Base-by-base conservation (phyloP, 2,888 invertebrate genomes). In the Drosophila seclusa region DNA sequence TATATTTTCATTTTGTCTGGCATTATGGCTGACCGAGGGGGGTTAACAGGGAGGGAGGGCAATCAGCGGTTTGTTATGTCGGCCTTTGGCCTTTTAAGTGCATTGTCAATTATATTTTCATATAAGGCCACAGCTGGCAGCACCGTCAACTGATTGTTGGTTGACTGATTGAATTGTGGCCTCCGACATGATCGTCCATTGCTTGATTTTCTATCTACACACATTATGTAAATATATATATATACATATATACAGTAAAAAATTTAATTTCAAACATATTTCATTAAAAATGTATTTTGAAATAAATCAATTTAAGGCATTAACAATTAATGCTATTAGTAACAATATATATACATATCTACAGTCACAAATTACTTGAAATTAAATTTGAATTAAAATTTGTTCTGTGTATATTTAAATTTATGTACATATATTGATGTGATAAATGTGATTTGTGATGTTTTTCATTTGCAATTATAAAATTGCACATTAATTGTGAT, bases 401-500 rank as follows among this genome's bases (percentile, higher is more conserved):
- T 24, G 2, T 45, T 24, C 24, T 16, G 45, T 45, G 24, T 16
- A 4, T 24, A 45, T 49, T 11, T 5, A 29, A 24, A 38, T 18
- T 11, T 31, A 8, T 32, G 32, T 8, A 31, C 1, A 31, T 38
- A 38, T 38, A 10, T 52, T 55, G 21, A 32, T 7, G 16, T 27
- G 61, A 68, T 58, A 61, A 64, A 48, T 74, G 54, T 53, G 57
- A 42, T 42, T 50, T 68, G 59, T 64, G 42, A 18, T 18, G 38
- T 4, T 57, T 48, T 64, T 73, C 40, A 73, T 78, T 76, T 73
- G 68, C 62, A 73, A 78, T 78, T 57, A 66, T 52, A 78, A 78
- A 78, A 85, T 82, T 72, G 75, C 72, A 76, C 73, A 87, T 80
- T 73, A 80, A 82, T 82, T 76, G 75, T 73, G 71, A 83, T 77